These are phyloP conservation scores for Pachypsylla venusta DNA, from an alignment of 1,140 invertebrate genomes.

Conservation along the genomic window DNA sequence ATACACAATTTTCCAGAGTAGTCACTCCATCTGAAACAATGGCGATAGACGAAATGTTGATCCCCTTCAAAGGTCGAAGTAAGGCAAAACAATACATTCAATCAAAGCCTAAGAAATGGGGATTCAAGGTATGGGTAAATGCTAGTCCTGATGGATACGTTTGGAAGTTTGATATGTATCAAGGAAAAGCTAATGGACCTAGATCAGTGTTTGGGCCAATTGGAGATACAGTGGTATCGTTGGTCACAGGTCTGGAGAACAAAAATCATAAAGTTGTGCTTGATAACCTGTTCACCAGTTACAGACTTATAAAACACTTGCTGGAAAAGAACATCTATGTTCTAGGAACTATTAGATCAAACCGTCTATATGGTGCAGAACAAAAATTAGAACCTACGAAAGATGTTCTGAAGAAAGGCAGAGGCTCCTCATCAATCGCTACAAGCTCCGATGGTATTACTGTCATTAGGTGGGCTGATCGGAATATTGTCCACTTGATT, in stretches of 20 bases:
- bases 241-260: constrained; percentile 11
- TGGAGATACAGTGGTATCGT: constrained; percentile 17
- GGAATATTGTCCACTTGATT: background rate
- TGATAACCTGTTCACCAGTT: constrained; percentile 20
- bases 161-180: constrained; percentile 18
- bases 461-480: background rate
- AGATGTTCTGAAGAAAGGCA: background rate
- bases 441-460: background rate
- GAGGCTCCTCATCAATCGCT: background rate
- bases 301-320: constrained; percentile 13
- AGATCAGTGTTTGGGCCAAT: constrained; percentile 13
- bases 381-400: too few relatives aligned
- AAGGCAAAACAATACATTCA: constrained; percentile 24
- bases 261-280: constrained; percentile 18
- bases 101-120: constrained; percentile 29
- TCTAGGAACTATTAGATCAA: constrained; percentile 16
- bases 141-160: constrained; percentile 13
- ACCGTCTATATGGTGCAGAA: constrained; percentile 11
- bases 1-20: background rate
- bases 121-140: constrained; percentile 21
- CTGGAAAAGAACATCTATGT: constrained; percentile 15
- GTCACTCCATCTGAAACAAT: background rate
- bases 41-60: constrained; percentile 20
- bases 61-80: constrained; percentile 22
- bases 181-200: constrained; percentile 11